Evolutionary conservation across 1,140 invertebrate genomes (phyloP), one percentile per base, ranked within the genome.

Genomic region (Grapholita molesta): DNA sequence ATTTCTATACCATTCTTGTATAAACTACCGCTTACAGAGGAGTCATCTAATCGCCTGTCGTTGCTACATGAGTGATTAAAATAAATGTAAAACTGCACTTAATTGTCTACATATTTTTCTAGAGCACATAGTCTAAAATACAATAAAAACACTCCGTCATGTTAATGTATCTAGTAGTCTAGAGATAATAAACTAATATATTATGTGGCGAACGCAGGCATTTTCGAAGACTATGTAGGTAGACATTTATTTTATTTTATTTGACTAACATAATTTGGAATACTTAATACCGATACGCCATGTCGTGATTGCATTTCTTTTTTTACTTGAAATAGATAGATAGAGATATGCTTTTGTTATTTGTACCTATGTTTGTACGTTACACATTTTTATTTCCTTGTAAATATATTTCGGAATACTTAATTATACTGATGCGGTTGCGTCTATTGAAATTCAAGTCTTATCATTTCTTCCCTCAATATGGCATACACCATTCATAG

Each of bases 261-360:
- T 48, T 48, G 18, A 21, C 42, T 21, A 18, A 3, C 21, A 21
- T 0, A 48, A 48, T 18, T 48, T 48, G 7, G 6, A 48, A 48
- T 48, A n/a, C n/a, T n/a, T n/a, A 48, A 48, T n/a, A 21, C 38
- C 7, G 15, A 48, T 18, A 42, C 42, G 18, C 42, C 42, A 21
- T 48, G 18, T 18, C 42, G 42, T 48, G 21, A 81, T 67, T 83
- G 81, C 80, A 85, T 86, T 86, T 86, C 75, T 85, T 85, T 84
- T 81, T 84, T 81, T 72, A 79, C 72, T 76, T 67, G 71, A 79
- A 70, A 78, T 83, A 84, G 74, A 77, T 83, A 79, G 78, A 85
- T 88, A 77, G 82, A 79, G 78, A 85, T 88, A 75, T 90, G 86
- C 85, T 89, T 90, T 89, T 89, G 86, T 90, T 89, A 86, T 78